Evolutionary conservation across 2,113 vertebrate genomes (phyloP).

Genomic region (Corydoras maculifer): DNA sequence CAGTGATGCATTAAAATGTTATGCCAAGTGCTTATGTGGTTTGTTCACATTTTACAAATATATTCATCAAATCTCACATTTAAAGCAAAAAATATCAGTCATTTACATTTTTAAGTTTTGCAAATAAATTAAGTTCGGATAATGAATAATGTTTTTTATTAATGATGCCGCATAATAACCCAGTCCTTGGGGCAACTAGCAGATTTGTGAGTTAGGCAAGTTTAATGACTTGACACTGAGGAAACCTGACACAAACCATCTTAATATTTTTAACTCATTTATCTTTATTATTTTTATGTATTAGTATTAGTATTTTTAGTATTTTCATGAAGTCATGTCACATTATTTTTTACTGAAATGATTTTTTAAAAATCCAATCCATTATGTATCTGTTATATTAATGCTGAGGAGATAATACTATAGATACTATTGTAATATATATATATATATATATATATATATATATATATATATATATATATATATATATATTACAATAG

Average conservation of each 20-base stretch:
- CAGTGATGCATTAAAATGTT: constrained; percentile 61
- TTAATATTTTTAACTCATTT: constrained; percentile 31
- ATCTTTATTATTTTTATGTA: no score
- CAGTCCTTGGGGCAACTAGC: constrained; percentile 47
- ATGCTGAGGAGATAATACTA: not conserved
- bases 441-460: no score
- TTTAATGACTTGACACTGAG: constrained; percentile 8
- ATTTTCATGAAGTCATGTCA: no score
- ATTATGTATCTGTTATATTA: no score
- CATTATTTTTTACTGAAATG: no score
- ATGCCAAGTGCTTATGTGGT: constrained; percentile 51
- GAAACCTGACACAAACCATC: not conserved
- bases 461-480: no score
- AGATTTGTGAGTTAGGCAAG: constrained; percentile 17
- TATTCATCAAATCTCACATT: constrained; percentile 38
- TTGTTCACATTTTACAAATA: constrained; percentile 59
- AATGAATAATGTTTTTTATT: constrained; percentile 50
- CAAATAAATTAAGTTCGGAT: constrained; percentile 49
- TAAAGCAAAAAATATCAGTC: constrained; percentile 47
- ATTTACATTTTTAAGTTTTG: constrained; percentile 55
- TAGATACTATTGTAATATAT: no score
- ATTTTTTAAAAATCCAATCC: no score
- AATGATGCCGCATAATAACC: constrained; percentile 47
- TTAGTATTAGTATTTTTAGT: no score
- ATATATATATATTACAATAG: no score